These are phyloP conservation scores for Ophioninae sp. DNA, from an alignment of 2,888 invertebrate genomes.

Conservation along the genomic window DNA sequence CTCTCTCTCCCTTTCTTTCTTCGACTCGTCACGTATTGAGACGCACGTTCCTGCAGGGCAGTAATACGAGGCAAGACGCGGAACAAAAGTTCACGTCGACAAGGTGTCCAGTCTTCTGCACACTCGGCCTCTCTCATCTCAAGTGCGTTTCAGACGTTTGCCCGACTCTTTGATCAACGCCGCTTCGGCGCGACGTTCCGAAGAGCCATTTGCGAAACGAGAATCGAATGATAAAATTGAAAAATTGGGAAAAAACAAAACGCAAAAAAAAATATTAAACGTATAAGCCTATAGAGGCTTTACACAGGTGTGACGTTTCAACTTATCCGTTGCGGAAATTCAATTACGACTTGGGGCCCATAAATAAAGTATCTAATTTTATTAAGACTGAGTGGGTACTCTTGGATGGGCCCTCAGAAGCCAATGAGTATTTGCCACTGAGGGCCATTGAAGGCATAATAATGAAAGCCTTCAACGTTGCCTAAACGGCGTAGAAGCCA, in stretches of 20 bases:
- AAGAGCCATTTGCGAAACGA: conserved; percentile 8
- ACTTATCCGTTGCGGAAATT: conserved; percentile 17
- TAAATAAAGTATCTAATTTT: no score
- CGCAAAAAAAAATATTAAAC: conserved; percentile 3
- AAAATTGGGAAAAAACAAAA: not conserved
- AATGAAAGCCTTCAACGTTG: no score
- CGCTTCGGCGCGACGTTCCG: conserved; percentile 39
- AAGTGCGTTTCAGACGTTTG: conserved; percentile 50
- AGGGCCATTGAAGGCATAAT: no score
- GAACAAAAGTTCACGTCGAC: conserved; percentile 46
- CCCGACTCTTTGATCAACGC: conserved; percentile 55
- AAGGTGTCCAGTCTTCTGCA: conserved; percentile 37
- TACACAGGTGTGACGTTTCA: conserved; percentile 18
- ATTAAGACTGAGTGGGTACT: no score
- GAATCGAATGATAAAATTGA: conserved; percentile 14
- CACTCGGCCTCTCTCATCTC: conserved; percentile 24
- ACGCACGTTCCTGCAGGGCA: conserved; percentile 8
- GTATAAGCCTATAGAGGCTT: conserved; percentile 23
- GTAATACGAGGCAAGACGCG: conserved; percentile 19
- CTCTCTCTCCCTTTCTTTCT: not conserved
- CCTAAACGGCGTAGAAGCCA: no score
- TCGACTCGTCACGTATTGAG: conserved; percentile 29
- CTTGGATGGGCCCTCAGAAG: no score
- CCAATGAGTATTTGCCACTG: no score
- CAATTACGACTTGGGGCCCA: conserved; percentile 18